Evolutionary conservation across 1,140 invertebrate species (phyloP), one percentile per base, ranked within the genome.

Genomic region (Drusus annulatus): DNA sequence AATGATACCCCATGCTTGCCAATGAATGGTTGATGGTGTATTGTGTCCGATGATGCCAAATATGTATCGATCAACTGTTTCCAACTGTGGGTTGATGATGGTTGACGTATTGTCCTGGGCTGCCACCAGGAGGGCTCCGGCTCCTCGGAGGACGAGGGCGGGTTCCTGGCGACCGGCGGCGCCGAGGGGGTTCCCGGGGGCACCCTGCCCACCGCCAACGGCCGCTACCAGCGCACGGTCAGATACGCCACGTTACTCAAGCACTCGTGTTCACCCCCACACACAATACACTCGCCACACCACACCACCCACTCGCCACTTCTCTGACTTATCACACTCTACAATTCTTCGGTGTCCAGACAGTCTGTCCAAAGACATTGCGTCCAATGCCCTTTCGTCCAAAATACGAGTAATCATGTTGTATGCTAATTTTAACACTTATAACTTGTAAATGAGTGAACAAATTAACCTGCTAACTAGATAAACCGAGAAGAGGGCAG

Each of bases 71-170:
- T 45, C 36, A 13, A 45, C 10, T 13, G 36, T 1, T 13, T 45
- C n/a, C n/a, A n/a, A n/a, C n/a, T n/a, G n/a, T n/a, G n/a, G 17
- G 56, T 28, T 28, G 25, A 28, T 28, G 25, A 28, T 28, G 25
- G 25, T 28, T 28, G 25, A 28, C 25, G 25, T 60, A 23, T 62
- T 74, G 51, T 52, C 52, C 21, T 78, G 62, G 16, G 19, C 17
- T 52, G 16, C 45, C 19, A 19, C 13, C 78, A 83, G 82, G 82
- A 83, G 63, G 56, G 80, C 58, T 83, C 82, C 56, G 80, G 74
- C 68, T 83, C 82, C 23, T 83, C 82, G 28, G 80, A 80, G 60
- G 82, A 83, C 82, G 82, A 83, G 78, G 82, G 82, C 65, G 82
- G 82, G 51, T 83, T 83, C 80, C 82, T 83, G 80, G 52, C 36